These are phyloP conservation scores for Caprella mutica DNA, from an alignment of 2,888 invertebrate genomes.

Conservation along the genomic window DNA sequence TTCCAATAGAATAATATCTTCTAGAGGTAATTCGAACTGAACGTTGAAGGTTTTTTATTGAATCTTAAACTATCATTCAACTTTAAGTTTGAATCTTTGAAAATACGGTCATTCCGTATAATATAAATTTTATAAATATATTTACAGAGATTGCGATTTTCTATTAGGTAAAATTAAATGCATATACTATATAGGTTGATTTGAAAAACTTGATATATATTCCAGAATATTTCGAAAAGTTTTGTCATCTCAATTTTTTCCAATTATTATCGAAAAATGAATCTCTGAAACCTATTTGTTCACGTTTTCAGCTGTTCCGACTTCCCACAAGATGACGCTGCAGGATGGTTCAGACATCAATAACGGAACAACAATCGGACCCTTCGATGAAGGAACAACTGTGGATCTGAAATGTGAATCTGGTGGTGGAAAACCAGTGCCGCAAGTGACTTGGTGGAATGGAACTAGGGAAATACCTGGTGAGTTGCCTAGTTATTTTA, in stretches of 20 bases:
- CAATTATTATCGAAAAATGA: background rate
- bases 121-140: too few relatives aligned
- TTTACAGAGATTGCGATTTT: too few relatives aligned
- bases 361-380: slow-evolving; percentile 49
- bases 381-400: slow-evolving; percentile 56
- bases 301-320: too few relatives aligned
- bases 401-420: slow-evolving; percentile 62
- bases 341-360: slow-evolving; percentile 45
- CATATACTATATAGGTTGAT: too few relatives aligned
- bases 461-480: slow-evolving; percentile 55
- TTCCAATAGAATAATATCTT: too few relatives aligned
- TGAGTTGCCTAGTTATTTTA: slow-evolving; percentile 40
- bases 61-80: too few relatives aligned
- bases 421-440: slow-evolving; percentile 70
- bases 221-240: background rate
- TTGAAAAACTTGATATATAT: too few relatives aligned
- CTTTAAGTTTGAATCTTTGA: too few relatives aligned
- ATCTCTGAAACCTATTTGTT: background rate
- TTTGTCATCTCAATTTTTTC: background rate
- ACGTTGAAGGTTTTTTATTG: too few relatives aligned
- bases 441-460: slow-evolving; percentile 73
- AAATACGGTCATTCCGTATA: too few relatives aligned
- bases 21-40: too few relatives aligned
- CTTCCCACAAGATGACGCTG: slow-evolving; percentile 51
- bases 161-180: too few relatives aligned